A percentile compares a stretch with the other conserved stretches of the same genome.
Evolutionary conservation across 2,797 vertebrate species (phyloP).

Genomic region (Intellagama lesueurii): DNA sequence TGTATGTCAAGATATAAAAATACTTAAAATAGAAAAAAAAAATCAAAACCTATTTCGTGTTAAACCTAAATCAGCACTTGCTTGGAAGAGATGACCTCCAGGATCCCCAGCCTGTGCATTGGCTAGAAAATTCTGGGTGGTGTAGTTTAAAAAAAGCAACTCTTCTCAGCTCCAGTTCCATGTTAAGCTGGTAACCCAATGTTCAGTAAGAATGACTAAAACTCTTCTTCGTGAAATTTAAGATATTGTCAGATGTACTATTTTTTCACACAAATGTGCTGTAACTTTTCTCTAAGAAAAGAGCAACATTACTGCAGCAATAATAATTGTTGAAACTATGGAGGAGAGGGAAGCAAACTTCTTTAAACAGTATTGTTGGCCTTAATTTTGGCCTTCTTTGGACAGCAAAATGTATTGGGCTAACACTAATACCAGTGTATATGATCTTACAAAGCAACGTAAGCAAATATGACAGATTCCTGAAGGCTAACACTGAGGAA

Average conservation of each 20-base stretch:
- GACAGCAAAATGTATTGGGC: not conserved
- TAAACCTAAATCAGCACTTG: no score
- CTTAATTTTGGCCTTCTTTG: not conserved
- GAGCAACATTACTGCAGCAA: not conserved
- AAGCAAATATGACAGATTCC: not conserved
- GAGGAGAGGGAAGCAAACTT: not conserved
- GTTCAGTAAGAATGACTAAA: no score
- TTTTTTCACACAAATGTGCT: not conserved
- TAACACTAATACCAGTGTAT: not conserved
- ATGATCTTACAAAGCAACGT: not conserved
- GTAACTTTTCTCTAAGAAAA: not conserved
- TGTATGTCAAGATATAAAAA: not conserved
- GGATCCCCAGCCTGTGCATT: no score
- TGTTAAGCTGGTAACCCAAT: no score
- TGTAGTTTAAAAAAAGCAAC: no score
- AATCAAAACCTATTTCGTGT: no score
- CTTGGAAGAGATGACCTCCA: no score
- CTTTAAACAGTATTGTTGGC: not conserved
- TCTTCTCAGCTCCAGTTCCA: no score
- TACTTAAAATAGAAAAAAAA: not conserved
- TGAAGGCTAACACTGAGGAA: not conserved
- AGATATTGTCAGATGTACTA: no score
- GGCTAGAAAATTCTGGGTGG: no score
- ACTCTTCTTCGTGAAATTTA: no score
- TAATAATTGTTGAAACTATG: not conserved